phyloP scores from a whole-genome alignment of 1,140 invertebrate genomes.

The Calliopsis andreniformis region DNA sequence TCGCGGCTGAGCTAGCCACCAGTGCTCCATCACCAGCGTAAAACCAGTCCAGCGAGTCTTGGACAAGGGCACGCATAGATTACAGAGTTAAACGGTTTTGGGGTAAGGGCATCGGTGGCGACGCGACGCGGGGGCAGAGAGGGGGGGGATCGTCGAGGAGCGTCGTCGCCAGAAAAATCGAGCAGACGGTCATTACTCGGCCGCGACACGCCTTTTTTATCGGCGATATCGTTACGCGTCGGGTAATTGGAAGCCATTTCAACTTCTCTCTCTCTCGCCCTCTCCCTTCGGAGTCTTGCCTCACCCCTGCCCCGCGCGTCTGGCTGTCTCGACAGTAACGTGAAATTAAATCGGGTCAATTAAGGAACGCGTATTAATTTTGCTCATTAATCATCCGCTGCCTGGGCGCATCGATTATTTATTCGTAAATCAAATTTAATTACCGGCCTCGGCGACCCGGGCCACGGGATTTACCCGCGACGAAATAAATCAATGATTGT shows the following conservation, averaged over 20 bases:
- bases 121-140: not conserved
- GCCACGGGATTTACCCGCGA: conserved; percentile 10
- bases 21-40: not conserved
- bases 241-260: conserved; percentile 43
- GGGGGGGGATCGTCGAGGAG: not conserved
- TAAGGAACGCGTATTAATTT: conserved; percentile 47
- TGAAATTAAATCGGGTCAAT: conserved; percentile 52
- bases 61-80: conserved; percentile 35
- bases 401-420: conserved; percentile 41
- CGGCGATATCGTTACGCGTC: conserved; percentile 44
- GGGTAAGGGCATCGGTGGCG: conserved; percentile 4
- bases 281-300: too few relatives aligned
- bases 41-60: conserved; percentile 32
- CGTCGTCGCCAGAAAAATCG: conserved; percentile 30
- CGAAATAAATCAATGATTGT: conserved; percentile 42
- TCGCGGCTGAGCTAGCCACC: not conserved
- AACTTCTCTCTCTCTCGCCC: not conserved
- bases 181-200: conserved; percentile 34
- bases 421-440: conserved; percentile 54
- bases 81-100: conserved; percentile 27
- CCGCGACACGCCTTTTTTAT: conserved; percentile 28
- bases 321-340: conserved; percentile 22
- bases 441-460: conserved; percentile 7
- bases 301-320: not conserved
- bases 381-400: conserved; percentile 39